Base-by-base conservation (phyloP, 35 echinoderm and acorn worm species). In the Chiridota heheva region DNA sequence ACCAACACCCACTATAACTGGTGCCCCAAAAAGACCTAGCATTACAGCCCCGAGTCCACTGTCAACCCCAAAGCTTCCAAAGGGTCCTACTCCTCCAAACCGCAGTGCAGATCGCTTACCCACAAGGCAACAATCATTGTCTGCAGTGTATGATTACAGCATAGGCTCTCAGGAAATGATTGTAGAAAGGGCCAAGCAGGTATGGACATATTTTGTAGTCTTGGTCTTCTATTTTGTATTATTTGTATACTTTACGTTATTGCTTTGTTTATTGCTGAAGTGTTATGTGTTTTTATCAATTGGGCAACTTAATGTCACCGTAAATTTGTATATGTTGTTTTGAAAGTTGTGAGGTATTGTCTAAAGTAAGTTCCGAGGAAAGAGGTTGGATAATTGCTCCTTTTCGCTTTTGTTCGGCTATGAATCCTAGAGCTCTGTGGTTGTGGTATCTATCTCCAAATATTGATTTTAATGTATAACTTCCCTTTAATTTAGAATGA, bases 141-240 rank as follows among this genome's bases (percentile, higher is more conserved):
- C 84, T n/a, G 95, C 89, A 18, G 84, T 91, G 35, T 91, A 98
- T 42, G 89, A 98, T 76, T 88, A 88, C 73, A 91, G 84, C 12
- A 98, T 98, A n/a, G 95, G 89, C 20, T 87, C 95, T 37, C 95
- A 98, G 76, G 95, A 98, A 57, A 91, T 92, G 89, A 98, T 98
- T n/a, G 95, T 98, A 22, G 95, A 98, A 55, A 71, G 89, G 38
- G 95, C 95, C 22, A 98, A 98, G 77, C 95, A 98, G 88, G 95
- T 91, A 79, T 29, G 58, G 27, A 7, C 30, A 49, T 42, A 15
- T 4, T 67, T 18, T 7, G 28, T 41, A 2, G n/a, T 51, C n/a
- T 51, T 51, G 47, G 6, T 35, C 7, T 35, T 65, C 39, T 65
- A 65, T 65, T 65, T 7, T 2, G 7, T 65, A 3, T 10, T 31